Conservation (phyloP, 2,113 vertebrate species). For the Synchiropus splendidus region DNA sequence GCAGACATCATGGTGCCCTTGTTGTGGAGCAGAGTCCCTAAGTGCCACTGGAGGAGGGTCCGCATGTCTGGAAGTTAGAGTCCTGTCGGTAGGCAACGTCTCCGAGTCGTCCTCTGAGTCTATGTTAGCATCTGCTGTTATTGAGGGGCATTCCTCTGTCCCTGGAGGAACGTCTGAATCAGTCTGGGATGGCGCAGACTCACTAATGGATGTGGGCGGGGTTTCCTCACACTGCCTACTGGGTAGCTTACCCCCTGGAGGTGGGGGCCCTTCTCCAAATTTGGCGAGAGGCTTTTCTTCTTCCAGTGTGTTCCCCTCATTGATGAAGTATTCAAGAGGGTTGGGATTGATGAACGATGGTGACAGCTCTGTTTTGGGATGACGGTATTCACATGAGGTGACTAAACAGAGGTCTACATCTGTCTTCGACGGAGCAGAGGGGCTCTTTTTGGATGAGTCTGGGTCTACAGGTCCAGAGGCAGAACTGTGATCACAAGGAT, state of each 20-base stretch:
- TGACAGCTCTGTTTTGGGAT: constrained; percentile 91
- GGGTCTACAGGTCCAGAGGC: constrained; percentile 48
- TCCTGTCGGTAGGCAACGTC: constrained; percentile 92
- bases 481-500: constrained; percentile 26
- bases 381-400: constrained; percentile 87
- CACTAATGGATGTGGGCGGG: constrained; percentile 86
- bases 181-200: constrained; percentile 86
- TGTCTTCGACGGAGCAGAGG: constrained; percentile 70
- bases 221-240: constrained; percentile 87
- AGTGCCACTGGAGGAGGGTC: constrained; percentile 79
- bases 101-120: constrained; percentile 97
- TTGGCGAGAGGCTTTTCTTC: constrained; percentile 77
- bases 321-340: constrained; percentile 88
- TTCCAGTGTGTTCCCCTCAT: constrained; percentile 71
- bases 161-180: constrained; percentile 91
- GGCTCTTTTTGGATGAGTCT: constrained; percentile 58
- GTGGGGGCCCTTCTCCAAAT: constrained; percentile 74
- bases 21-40: constrained; percentile 82
- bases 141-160: constrained; percentile 92
- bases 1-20: constrained; percentile 83
- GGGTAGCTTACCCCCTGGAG: constrained; percentile 78
- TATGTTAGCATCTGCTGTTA: constrained; percentile 93
- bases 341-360: constrained; percentile 97
- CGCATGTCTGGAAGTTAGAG: constrained; percentile 82
- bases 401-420: constrained; percentile 91